Base-by-base conservation (phyloP, 1,140 invertebrate species). In the Lordiphosa stackelbergi region DNA sequence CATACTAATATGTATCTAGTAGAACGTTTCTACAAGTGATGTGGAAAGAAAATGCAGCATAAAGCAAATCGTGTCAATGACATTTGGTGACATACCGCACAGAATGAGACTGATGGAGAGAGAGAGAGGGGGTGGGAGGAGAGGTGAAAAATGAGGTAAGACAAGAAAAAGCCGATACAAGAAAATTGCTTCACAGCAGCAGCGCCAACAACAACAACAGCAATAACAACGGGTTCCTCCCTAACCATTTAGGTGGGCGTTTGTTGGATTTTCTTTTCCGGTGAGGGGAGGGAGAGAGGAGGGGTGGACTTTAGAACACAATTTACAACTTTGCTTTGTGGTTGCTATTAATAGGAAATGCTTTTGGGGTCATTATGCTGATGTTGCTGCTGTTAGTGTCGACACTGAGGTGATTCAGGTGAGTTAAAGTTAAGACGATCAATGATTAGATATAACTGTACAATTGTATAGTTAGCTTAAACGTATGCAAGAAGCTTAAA, bases 21-120 rank as follows among this genome's bases (percentile, higher is more conserved):
- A 46, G 43, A 46, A 46, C 31, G 43, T 28, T 46, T 46, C 43
- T 46, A 46, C 7, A 34, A n/a, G 24, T 13, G 24, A 34, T 24
- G 24, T 13, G 24, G 24, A 12, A 28, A 46, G 31, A 46, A 69
- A 61, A 63, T 83, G 77, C 75, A 79, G 72, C 62, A 79, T 81
- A 71, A 81, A 81, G 75, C 66, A 75, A 79, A 81, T 79, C 75
- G 70, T 81, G 75, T 79, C 75, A 79, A 79, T 79, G 75, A 79
- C 75, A 79, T 79, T 79, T 81, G 66, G 75, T 74, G 75, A 79
- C 75, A 79, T 66, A 74, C 70, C 22, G 61, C 64, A 56, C 35
- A 7, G 48, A 49, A 45, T 48, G 45, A 51, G 56, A 12, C 24
- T 45, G 36, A 51, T n/a, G 16, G 38, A 38, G 61, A 48, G 40